phyloP scores from a whole-genome alignment of 2,888 invertebrate genomes.

The Meiosimyza platycephala region DNA sequence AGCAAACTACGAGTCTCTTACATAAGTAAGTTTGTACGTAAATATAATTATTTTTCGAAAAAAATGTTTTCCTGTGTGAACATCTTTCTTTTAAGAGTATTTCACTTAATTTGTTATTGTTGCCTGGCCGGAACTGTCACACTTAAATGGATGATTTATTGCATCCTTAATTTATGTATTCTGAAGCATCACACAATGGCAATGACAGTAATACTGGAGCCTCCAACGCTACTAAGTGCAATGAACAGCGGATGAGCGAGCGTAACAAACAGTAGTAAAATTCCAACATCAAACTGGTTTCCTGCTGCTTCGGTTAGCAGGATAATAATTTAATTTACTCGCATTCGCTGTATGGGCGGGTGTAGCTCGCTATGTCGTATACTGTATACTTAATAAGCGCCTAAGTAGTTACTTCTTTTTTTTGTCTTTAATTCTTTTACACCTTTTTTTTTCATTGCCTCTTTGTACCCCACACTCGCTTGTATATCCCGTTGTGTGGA shows the following conservation, averaged over 20 bases:
- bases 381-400: constrained; percentile 58
- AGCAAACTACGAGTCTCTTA: no score
- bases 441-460: no score
- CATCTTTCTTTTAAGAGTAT: no score
- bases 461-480: no score
- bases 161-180: constrained; percentile 58
- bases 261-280: background rate
- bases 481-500: background rate
- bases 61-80: no score
- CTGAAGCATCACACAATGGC: constrained; percentile 23
- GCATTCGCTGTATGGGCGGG: constrained; percentile 38
- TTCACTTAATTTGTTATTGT: background rate
- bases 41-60: no score
- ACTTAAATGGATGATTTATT: constrained; percentile 63
- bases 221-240: constrained; percentile 3
- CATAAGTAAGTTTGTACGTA: no score
- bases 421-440: no score
- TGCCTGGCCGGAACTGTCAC: constrained; percentile 59
- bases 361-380: constrained; percentile 21
- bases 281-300: background rate
- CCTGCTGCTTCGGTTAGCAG: constrained; percentile 1
- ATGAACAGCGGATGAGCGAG: background rate
- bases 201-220: background rate
- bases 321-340: constrained; percentile 57
- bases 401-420: constrained; percentile 48